Percentiles rank a stretch among this genome's conserved stretches.
phyloP scores from a whole-genome alignment of 2,888 invertebrate species.

The Myathropa florea region DNA sequence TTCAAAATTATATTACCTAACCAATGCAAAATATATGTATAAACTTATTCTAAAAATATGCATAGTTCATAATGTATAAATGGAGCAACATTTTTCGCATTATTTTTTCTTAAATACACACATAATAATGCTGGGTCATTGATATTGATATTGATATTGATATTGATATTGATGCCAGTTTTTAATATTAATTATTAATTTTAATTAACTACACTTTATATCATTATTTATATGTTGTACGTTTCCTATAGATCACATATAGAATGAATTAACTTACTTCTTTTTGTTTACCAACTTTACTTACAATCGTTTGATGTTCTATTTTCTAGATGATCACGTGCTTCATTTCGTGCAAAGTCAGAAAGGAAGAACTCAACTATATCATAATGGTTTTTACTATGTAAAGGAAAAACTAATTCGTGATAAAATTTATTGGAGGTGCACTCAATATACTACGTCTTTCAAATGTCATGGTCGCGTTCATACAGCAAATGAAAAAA shows the following conservation, averaged over 20 bases:
- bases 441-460: constrained; percentile 79
- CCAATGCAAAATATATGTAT: not conserved
- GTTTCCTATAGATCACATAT: not conserved
- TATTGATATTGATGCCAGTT: no score
- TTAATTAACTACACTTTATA: not conserved
- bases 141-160: no score
- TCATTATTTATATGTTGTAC: not conserved
- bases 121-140: not conserved
- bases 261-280: not conserved
- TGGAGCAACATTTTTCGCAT: not conserved
- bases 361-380: constrained; percentile 78
- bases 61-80: not conserved
- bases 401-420: constrained; percentile 78
- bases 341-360: constrained; percentile 75
- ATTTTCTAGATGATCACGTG: constrained; percentile 27
- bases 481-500: constrained; percentile 75
- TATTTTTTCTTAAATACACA: not conserved
- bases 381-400: constrained; percentile 77
- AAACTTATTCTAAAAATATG: not conserved
- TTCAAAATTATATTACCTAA: not conserved
- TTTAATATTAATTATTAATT: not conserved
- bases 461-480: constrained; percentile 78
- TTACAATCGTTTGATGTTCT: constrained; percentile 4
- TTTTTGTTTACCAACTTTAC: not conserved
- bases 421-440: constrained; percentile 80